Percentiles rank a stretch among this genome's conserved stretches.
phyloP scores from a whole-genome alignment of 2,888 invertebrate species.

The Stenichneumon culpator region DNA sequence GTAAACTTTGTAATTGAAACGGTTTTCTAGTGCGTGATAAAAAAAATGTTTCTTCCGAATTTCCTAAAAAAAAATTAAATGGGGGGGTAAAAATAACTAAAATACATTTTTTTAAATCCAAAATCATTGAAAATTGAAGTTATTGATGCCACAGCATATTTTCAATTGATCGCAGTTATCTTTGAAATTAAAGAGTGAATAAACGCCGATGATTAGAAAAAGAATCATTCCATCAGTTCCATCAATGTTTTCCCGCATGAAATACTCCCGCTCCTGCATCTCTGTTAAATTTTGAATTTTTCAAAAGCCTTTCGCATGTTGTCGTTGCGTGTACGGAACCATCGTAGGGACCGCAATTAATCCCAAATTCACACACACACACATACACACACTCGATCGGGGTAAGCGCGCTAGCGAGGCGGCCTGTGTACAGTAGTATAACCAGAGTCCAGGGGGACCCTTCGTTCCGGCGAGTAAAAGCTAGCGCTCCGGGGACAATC shows the following conservation, averaged over 20 bases:
- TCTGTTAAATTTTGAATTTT: constrained; percentile 1
- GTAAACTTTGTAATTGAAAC: background rate
- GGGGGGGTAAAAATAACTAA: background rate
- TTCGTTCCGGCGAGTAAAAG: constrained; percentile 25
- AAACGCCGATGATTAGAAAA: background rate
- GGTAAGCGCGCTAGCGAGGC: constrained; percentile 23
- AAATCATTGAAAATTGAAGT: background rate
- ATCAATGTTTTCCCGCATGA: constrained; percentile 7
- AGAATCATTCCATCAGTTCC: background rate
- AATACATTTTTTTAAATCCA: background rate
- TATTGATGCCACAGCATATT: background rate
- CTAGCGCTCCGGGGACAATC: constrained; percentile 5
- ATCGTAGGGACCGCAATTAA: constrained; percentile 29
- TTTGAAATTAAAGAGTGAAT: background rate
- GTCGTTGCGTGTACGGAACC: constrained; percentile 8
- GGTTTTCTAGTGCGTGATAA: background rate
- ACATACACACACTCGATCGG: constrained; percentile 31
- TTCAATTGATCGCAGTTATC: background rate
- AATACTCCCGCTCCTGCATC: background rate
- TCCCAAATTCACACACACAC: constrained; percentile 23
- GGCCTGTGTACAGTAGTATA: constrained; percentile 29
- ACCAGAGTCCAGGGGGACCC: constrained; percentile 42
- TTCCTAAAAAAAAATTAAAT: background rate
- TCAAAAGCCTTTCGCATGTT: constrained; percentile 27
- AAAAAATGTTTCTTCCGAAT: background rate